Base-by-base conservation (phyloP, 1,140 invertebrate genomes). In the Battus philenor region DNA sequence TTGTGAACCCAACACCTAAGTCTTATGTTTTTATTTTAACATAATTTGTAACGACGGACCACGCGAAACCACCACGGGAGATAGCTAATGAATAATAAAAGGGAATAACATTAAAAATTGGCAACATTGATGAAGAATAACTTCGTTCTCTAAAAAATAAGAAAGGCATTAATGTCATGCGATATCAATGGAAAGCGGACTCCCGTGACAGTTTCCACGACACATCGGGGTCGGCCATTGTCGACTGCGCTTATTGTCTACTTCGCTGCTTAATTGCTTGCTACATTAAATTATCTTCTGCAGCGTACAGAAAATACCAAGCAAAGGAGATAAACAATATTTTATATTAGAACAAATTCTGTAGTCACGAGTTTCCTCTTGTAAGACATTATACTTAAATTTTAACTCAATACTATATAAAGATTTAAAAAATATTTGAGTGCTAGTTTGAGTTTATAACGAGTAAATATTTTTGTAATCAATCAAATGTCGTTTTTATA, bases 171-270 rank as follows among this genome's bases (percentile, higher is more conserved):
- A 49, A 17, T 33, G 49, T 43, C 44, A 50, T 52, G 52, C 47
- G 58, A 74, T 67, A 68, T 60, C 59, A 62, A 59, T 70, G 65
- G 73, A 77, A 77, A 77, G 73, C 68, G 46, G 52, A 38, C 32
- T 29, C 20, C 34, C 54, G 73, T 79, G 68, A 80, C 66, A 66
- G 73, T 80, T 80, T 77, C 76, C 73, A 77, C 70, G 72, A 50
- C 54, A 59, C 68, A 79, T 68, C 49, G 64, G 59, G 70, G 71
- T 67, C 71, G 63, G 29, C 56, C 45, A 73, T 74, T 77, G 70
- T 77, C 29, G 30, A 11, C 34, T 48, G 18, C 12, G 44, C 33
- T 50, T 54, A 69, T 64, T 67, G 63, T 71, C 51, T 69, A 47
- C 54, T 39, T 41, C 45, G 46, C 45, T 47, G 29, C 36, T 65